Conservation (phyloP, 2,888 invertebrate species). For the Nectonema munidae region DNA sequence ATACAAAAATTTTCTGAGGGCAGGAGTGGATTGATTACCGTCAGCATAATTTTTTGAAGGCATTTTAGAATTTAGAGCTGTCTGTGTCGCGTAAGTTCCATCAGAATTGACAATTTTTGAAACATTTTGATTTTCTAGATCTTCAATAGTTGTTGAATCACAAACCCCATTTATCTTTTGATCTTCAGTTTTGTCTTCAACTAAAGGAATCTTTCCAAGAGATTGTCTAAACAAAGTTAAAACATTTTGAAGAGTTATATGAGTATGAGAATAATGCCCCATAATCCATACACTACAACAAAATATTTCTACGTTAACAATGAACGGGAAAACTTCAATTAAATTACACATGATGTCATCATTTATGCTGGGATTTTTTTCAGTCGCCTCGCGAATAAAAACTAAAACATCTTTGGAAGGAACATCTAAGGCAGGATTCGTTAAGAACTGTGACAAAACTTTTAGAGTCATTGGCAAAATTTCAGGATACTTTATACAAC, state of each 20-base stretch:
- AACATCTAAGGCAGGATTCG: no score
- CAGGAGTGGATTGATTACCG: no score
- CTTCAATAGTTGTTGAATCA: conserved; percentile 17
- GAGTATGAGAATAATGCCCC: conserved; percentile 59
- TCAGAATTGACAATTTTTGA: conserved; percentile 69
- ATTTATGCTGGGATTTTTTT: not conserved
- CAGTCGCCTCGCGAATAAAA: conserved; percentile 23
- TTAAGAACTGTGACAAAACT: no score
- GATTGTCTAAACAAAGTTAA: conserved; percentile 19
- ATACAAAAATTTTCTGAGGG: conserved; percentile 51
- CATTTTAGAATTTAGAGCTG: conserved; percentile 44
- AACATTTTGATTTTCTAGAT: conserved; percentile 18
- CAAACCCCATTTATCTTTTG: not conserved
- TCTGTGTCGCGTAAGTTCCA: conserved; percentile 92
- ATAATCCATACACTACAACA: conserved; percentile 81
- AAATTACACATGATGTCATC: conserved; percentile 25
- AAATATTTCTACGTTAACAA: conserved; percentile 61
- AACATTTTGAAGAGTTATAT: conserved; percentile 36
- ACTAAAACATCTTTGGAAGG: conserved; percentile 25
- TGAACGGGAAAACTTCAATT: conserved; percentile 45
- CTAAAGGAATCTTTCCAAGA: conserved; percentile 28
- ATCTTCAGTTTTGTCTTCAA: conserved; percentile 30
- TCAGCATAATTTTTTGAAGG: no score
- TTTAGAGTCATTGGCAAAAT: no score
- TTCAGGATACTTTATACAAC: conserved; percentile 25